These are phyloP conservation scores for Lophotis ruficrista DNA, from an alignment of 2,113 vertebrate genomes.

Conservation along the genomic window DNA sequence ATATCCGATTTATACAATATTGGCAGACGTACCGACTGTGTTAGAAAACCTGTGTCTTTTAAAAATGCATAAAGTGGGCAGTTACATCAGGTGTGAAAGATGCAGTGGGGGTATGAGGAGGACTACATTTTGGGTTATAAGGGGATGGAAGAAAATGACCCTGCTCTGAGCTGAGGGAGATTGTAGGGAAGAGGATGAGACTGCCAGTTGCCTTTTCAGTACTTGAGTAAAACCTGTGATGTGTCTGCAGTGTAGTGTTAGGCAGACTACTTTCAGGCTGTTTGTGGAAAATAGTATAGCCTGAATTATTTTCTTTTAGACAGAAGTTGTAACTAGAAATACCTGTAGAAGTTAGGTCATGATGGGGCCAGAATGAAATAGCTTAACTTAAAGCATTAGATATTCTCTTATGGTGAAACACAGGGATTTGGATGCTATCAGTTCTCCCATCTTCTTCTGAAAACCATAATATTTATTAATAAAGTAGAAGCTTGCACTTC, in stretches of 20 bases:
- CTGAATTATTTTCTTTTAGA: neutral
- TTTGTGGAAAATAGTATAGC: neutral
- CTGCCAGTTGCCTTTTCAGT: neutral
- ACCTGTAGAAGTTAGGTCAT: neutral
- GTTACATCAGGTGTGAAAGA: neutral
- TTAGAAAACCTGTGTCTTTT: neutral
- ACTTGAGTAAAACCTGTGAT: neutral
- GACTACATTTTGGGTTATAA: neutral
- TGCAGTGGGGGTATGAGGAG: neutral
- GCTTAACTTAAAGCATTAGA: neutral
- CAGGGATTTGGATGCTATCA: neutral
- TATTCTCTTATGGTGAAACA: neutral
- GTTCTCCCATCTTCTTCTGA: neutral
- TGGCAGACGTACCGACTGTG: neutral
- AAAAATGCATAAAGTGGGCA: neutral
- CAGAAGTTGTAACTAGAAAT: neutral
- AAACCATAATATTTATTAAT: neutral
- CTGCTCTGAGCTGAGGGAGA: neutral
- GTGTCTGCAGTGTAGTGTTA: neutral
- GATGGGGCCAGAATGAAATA: neutral
- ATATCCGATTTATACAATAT: neutral
- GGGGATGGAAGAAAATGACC: neutral
- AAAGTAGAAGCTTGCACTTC: neutral
- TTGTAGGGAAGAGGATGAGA: neutral
- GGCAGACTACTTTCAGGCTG: neutral